phyloP scores from a whole-genome alignment of 2,113 vertebrate species.

The Bombycilla garrulus region DNA sequence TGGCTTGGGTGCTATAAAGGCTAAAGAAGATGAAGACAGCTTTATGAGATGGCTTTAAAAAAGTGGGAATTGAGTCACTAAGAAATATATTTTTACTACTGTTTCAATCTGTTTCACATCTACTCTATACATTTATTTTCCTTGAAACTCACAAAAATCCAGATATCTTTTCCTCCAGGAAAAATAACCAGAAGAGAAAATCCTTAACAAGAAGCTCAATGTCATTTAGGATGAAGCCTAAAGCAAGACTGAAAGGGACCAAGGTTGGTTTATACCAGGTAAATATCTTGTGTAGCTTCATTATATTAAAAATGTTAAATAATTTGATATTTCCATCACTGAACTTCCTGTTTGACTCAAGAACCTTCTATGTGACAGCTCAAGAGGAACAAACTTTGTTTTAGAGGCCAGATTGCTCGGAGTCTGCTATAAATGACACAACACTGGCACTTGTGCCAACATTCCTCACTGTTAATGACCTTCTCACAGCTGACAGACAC shows the following conservation, averaged over 20 bases:
- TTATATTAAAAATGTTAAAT: neutral
- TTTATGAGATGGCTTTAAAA: constrained; percentile 27
- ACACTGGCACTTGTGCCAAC: constrained; percentile 27
- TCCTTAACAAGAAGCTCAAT: neutral
- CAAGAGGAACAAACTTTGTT: neutral
- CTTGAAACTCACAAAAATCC: neutral
- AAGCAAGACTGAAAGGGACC: neutral
- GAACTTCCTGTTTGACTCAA: neutral
- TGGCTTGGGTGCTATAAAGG: neutral
- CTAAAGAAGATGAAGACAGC: constrained; percentile 24
- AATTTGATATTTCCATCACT: neutral
- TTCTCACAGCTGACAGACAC: constrained; percentile 23
- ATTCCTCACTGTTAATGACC: neutral
- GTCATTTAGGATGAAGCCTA: neutral
- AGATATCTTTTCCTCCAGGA: neutral
- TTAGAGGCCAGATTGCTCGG: neutral
- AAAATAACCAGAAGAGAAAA: neutral
- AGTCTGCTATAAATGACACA: neutral
- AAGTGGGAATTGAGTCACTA: neutral
- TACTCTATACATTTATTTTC: constrained; percentile 7
- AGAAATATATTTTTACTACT: constrained; percentile 44
- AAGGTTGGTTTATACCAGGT: neutral
- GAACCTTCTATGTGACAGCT: neutral
- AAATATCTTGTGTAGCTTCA: neutral
- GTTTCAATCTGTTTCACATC: constrained; percentile 39